Evolutionary conservation across 2,113 vertebrate species (phyloP).

Genomic region (Sinocyclocheilus rhinocerous): DNA sequence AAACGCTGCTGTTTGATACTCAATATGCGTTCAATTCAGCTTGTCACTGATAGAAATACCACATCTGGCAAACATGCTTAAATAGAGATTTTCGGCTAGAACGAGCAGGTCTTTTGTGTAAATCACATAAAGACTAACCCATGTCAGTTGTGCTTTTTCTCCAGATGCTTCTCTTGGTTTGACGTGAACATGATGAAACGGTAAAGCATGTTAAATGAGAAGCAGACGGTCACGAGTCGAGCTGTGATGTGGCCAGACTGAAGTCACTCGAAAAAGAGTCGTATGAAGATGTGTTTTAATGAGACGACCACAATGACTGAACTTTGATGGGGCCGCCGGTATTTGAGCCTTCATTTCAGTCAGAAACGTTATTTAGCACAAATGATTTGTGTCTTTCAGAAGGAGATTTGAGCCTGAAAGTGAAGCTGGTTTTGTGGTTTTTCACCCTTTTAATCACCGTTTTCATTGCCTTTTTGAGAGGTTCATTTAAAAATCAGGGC

Average conservation of each 20-base stretch:
- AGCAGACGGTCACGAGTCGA: neutral
- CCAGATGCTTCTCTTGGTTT: neutral
- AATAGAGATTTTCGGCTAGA: too few relatives aligned
- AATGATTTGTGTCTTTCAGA: constrained; percentile 44
- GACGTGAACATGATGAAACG: neutral
- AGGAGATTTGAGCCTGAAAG: neutral
- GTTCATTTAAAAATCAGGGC: neutral
- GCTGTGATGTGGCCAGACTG: neutral
- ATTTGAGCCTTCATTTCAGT: neutral
- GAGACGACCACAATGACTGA: neutral
- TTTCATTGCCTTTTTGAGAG: neutral
- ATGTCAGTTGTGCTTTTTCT: too few relatives aligned
- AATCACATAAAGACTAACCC: too few relatives aligned
- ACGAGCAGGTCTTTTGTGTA: too few relatives aligned
- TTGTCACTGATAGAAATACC: too few relatives aligned
- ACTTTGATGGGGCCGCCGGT: neutral
- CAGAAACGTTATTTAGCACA: constrained; percentile 57
- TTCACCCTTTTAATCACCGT: too few relatives aligned
- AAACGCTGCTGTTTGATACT: too few relatives aligned
- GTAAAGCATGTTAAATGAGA: neutral
- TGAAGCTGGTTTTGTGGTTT: neutral
- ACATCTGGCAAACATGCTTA: too few relatives aligned
- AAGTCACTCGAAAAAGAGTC: too few relatives aligned
- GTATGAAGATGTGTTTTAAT: constrained; percentile 29
- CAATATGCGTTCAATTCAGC: too few relatives aligned